These are phyloP conservation scores for Poeciliopsis turneri DNA, from an alignment of 2,797 vertebrate species.

Conservation along the genomic window DNA sequence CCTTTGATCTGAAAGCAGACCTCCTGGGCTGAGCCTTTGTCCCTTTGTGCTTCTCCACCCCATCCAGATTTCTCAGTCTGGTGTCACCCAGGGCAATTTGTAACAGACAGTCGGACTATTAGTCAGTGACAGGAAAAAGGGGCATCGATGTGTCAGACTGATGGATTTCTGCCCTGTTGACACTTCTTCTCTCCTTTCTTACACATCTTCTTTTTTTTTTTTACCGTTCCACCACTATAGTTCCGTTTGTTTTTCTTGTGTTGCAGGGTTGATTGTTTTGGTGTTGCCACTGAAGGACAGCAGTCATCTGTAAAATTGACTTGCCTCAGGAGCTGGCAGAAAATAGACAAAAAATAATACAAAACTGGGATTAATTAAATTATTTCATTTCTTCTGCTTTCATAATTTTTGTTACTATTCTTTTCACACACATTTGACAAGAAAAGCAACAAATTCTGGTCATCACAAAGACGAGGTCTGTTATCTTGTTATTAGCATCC, in stretches of 20 bases:
- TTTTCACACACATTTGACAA: conserved; percentile 60
- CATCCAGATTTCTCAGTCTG: conserved; percentile 55
- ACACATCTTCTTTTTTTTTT: conserved; percentile 26
- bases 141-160: conserved; percentile 71
- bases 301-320: conserved; percentile 85
- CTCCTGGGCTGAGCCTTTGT: conserved; percentile 29
- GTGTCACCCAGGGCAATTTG: conserved; percentile 79
- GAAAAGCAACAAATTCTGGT: conserved; percentile 58
- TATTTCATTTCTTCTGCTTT: conserved; percentile 55
- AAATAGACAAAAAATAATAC: conserved; percentile 69
- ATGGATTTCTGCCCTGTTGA: conserved; percentile 73
- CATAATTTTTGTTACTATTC: conserved; percentile 20
- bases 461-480: conserved; percentile 48
- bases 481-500: conserved; percentile 33
- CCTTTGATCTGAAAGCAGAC: conserved; percentile 62
- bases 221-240: conserved; percentile 18
- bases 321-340: conserved; percentile 60
- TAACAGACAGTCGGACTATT: conserved; percentile 77
- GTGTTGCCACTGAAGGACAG: conserved; percentile 74
- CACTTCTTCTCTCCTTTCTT: conserved; percentile 53
- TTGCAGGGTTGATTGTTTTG: conserved; percentile 72
- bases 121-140: conserved; percentile 74
- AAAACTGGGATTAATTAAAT: conserved; percentile 70
- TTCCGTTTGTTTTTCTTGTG: conserved; percentile 44
- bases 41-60: conserved; percentile 55